Evolutionary conservation across 2,113 vertebrate genomes (phyloP).

Genomic region (Psophia crepitans): DNA sequence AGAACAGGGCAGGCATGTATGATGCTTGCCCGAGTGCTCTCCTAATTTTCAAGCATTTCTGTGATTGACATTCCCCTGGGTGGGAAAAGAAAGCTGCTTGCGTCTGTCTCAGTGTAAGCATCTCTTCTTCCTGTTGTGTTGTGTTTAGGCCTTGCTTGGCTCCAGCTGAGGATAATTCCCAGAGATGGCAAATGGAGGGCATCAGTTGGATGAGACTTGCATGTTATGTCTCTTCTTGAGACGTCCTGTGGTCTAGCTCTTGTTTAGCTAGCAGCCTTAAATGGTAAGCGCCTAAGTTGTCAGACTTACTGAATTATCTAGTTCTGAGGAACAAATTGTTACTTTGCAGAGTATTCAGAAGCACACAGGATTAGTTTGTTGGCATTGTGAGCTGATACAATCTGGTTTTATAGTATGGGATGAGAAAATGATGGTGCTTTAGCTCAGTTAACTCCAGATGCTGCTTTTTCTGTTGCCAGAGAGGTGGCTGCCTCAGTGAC

Average conservation of each 20-base stretch:
- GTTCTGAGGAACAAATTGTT: not conserved
- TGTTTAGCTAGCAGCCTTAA: not conserved
- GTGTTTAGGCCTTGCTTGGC: not conserved
- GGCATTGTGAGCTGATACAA: not conserved
- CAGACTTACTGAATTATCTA: not conserved
- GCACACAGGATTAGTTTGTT: not conserved
- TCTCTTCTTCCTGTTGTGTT: not conserved
- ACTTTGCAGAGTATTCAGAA: not conserved
- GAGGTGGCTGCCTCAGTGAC: not conserved
- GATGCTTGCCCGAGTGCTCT: not conserved
- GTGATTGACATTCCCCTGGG: not conserved
- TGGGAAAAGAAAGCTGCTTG: not conserved
- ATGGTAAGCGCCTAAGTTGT: not conserved
- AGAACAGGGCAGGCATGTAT: not conserved
- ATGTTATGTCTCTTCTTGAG: not conserved
- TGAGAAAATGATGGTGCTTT: not conserved
- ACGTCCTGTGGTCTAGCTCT: not conserved
- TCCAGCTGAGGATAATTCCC: not conserved
- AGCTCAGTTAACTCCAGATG: not conserved
- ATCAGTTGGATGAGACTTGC: rapidly evolving
- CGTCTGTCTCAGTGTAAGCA: not conserved
- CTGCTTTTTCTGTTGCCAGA: not conserved
- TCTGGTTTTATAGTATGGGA: not conserved
- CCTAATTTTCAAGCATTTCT: not conserved
- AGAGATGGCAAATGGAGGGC: not conserved